Conservation (phyloP, 2,797 vertebrate genomes). For the Aulostomus chinensis region DNA sequence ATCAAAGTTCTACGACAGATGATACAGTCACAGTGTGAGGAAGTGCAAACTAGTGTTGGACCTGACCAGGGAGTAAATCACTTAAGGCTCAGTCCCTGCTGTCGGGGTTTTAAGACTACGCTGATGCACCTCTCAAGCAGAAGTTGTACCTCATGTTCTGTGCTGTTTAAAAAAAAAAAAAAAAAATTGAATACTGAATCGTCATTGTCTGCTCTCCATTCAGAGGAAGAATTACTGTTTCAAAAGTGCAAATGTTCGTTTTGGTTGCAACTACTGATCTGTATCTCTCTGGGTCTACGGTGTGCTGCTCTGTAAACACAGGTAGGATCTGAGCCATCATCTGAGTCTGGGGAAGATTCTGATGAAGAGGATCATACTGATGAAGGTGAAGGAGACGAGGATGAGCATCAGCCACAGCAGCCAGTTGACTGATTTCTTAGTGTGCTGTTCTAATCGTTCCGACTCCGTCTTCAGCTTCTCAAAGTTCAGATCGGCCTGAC, state of each 20-base stretch:
- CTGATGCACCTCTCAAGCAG: too few relatives aligned
- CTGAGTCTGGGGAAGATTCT: conserved; percentile 92
- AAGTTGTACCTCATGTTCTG: too few relatives aligned
- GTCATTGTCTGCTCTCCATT: background rate
- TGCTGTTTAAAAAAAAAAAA: too few relatives aligned
- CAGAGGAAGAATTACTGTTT: conserved; percentile 21
- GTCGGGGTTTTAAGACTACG: conserved; percentile 34
- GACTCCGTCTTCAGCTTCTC: conserved; percentile 96
- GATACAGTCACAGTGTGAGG: background rate
- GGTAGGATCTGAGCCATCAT: conserved; percentile 71
- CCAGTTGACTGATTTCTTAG: conserved; percentile 98
- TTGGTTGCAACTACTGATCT: conserved; percentile 21
- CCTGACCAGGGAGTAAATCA: conserved; percentile 23
- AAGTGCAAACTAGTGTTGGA: conserved; percentile 1
- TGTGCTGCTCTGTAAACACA: conserved; percentile 33
- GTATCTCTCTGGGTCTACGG: conserved; percentile 8
- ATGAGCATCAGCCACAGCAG: conserved; percentile 96
- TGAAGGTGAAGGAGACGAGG: conserved; percentile 93
- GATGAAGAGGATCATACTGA: conserved; percentile 98
- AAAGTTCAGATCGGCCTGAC: conserved; percentile 93
- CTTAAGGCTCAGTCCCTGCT: conserved; percentile 44
- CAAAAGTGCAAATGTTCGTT: conserved; percentile 34
- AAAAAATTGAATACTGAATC: conserved; percentile 26
- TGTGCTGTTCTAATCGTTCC: conserved; percentile 92
- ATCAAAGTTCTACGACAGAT: background rate